Percentiles rank a stretch among this genome's conserved stretches.
Evolutionary conservation across 2,113 vertebrate species (phyloP).

Genomic region (Bostrychus sinensis): DNA sequence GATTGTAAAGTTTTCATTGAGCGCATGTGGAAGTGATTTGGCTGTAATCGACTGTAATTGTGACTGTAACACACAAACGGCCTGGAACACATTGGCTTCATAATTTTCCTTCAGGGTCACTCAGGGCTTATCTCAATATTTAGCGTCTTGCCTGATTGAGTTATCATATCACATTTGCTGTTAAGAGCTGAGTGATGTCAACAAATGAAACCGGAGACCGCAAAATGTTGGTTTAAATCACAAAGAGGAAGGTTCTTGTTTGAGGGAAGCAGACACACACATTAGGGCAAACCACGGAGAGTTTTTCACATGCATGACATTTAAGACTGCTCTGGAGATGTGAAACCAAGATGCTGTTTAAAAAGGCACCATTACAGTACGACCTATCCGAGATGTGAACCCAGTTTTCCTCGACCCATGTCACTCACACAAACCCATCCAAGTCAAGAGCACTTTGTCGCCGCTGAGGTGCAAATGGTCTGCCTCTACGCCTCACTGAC

Average conservation of each 20-base stretch:
- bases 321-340: slow-evolving; percentile 57
- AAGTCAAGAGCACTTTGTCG: slow-evolving; percentile 59
- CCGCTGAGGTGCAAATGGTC: slow-evolving; percentile 76
- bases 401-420: slow-evolving; percentile 36
- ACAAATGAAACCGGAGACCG: slow-evolving; percentile 92
- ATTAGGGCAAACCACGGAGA: slow-evolving; percentile 45
- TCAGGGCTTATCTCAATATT: slow-evolving; percentile 77
- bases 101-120: slow-evolving; percentile 74
- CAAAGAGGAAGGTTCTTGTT: slow-evolving; percentile 74
- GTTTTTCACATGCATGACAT: slow-evolving; percentile 70
- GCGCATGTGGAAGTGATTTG: slow-evolving; percentile 97
- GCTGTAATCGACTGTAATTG: slow-evolving; percentile 96
- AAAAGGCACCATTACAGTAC: slow-evolving; percentile 47
- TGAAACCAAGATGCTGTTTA: slow-evolving; percentile 60
- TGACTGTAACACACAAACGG: slow-evolving; percentile 93
- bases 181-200: slow-evolving; percentile 77
- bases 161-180: slow-evolving; percentile 97
- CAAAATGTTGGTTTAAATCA: slow-evolving; percentile 92
- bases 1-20: slow-evolving; percentile 95
- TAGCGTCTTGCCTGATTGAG: slow-evolving; percentile 96
- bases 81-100: slow-evolving; percentile 94
- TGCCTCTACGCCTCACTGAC: slow-evolving; percentile 67
- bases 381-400: slow-evolving; percentile 59
- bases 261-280: slow-evolving; percentile 58
- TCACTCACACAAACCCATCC: slow-evolving; percentile 27